These are phyloP conservation scores for Lepus europaeus DNA, from an alignment of 2,113 vertebrate species.

Conservation along the genomic window DNA sequence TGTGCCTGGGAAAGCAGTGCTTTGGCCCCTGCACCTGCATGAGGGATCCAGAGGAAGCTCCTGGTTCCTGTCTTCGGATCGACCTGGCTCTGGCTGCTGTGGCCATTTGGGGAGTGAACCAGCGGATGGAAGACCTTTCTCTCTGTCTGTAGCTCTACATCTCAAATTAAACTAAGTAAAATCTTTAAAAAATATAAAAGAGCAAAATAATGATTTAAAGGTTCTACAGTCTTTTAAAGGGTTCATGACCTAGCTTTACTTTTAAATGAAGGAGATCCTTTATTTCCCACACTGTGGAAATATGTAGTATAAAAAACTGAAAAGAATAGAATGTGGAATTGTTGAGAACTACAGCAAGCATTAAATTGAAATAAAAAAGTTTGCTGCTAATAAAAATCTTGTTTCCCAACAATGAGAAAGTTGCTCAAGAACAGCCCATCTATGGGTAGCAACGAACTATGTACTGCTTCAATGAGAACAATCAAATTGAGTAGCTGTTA, in stretches of 20 bases:
- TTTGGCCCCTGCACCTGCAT: too few relatives aligned
- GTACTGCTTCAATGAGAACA: slow-evolving; percentile 59
- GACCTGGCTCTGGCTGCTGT: too few relatives aligned
- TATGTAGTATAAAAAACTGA: slow-evolving; percentile 71
- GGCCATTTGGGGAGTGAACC: too few relatives aligned
- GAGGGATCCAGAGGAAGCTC: too few relatives aligned
- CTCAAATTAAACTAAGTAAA: too few relatives aligned
- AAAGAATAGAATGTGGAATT: slow-evolving; percentile 50
- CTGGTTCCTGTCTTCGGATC: too few relatives aligned
- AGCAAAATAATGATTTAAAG: neutral
- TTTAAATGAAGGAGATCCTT: slow-evolving; percentile 47
- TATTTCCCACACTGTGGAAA: slow-evolving; percentile 46
- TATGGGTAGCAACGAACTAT: slow-evolving; percentile 65
- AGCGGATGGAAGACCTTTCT: too few relatives aligned
- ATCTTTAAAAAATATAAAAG: too few relatives aligned
- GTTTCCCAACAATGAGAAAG: slow-evolving; percentile 78
- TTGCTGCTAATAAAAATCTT: slow-evolving; percentile 69
- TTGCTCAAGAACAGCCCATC: slow-evolving; percentile 74
- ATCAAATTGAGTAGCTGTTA: slow-evolving; percentile 70
- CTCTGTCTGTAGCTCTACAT: too few relatives aligned
- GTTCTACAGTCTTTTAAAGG: slow-evolving; percentile 48
- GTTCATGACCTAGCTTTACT: slow-evolving; percentile 63
- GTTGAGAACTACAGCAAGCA: slow-evolving; percentile 33
- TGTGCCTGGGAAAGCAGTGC: too few relatives aligned
- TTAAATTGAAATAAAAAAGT: slow-evolving; percentile 74